phyloP scores from a whole-genome alignment of 2,797 vertebrate genomes.

The Saxicola maurus region DNA sequence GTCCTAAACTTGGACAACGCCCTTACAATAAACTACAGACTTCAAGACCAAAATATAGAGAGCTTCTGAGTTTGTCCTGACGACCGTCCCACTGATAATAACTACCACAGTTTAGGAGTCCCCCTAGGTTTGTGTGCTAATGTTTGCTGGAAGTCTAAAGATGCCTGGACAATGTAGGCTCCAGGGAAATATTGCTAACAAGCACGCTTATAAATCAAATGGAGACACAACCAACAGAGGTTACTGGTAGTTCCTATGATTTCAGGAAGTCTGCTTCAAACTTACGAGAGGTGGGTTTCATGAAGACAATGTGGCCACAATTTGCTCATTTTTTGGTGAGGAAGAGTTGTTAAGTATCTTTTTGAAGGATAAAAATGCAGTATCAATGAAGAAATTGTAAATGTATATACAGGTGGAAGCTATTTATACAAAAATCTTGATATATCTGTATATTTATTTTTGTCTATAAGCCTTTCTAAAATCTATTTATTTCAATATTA shows the following conservation, averaged over 20 bases:
- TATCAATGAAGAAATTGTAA: neutral
- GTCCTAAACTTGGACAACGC: no score
- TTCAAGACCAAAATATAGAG: no score
- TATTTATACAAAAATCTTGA: neutral
- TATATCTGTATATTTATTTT: neutral
- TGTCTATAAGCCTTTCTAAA: neutral
- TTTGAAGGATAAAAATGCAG: neutral
- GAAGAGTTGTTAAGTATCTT: neutral
- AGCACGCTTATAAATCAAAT: neutral
- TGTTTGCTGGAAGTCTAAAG: neutral
- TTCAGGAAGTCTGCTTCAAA: neutral
- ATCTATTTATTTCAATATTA: conserved; percentile 21
- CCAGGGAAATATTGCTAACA: neutral
- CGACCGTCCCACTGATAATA: no score
- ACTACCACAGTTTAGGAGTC: neutral
- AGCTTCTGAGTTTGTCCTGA: no score
- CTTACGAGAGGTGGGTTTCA: neutral
- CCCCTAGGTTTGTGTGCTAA: neutral
- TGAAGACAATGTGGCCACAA: neutral
- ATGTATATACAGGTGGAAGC: neutral
- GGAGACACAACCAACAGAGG: neutral
- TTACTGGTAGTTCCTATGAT: neutral
- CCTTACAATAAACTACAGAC: no score
- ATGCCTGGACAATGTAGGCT: neutral
- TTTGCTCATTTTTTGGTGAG: neutral